A percentile compares a stretch with the other conserved stretches of the same genome.
Evolutionary conservation across 2,797 vertebrate species (phyloP).

Genomic region (Sebastes glaucus): DNA sequence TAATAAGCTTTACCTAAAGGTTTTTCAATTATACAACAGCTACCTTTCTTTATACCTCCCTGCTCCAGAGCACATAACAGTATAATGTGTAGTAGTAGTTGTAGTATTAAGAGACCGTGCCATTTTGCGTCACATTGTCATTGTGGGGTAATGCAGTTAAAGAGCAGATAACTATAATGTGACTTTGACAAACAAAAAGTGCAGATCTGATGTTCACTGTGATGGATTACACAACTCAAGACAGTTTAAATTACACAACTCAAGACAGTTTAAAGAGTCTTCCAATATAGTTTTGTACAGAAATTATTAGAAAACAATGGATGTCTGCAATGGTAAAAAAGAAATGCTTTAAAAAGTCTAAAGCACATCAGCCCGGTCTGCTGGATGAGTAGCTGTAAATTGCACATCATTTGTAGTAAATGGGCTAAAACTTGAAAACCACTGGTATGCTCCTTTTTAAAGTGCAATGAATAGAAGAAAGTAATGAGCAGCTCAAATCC

Average conservation of each 20-base stretch:
- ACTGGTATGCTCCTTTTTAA: neutral
- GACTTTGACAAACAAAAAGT: neutral
- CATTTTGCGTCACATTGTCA: neutral
- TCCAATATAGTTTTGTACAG: neutral
- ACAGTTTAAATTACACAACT: neutral
- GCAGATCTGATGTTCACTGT: neutral
- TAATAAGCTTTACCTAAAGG: conserved; percentile 8
- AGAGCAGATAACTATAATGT: neutral
- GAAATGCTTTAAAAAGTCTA: neutral
- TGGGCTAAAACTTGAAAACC: neutral
- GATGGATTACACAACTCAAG: neutral
- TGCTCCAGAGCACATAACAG: neutral
- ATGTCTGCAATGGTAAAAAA: neutral
- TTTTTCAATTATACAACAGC: neutral
- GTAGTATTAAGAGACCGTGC: neutral
- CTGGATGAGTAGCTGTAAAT: neutral
- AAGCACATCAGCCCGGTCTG: neutral
- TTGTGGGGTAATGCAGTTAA: neutral
- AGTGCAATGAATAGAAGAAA: neutral
- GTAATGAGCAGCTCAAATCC: neutral
- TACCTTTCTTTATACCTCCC: neutral
- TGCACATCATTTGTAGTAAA: neutral
- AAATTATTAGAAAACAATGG: neutral
- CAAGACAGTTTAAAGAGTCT: neutral
- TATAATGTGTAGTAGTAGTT: neutral